Evolutionary conservation across 2,797 vertebrate species (phyloP).

Genomic region (Semotilus atromaculatus): DNA sequence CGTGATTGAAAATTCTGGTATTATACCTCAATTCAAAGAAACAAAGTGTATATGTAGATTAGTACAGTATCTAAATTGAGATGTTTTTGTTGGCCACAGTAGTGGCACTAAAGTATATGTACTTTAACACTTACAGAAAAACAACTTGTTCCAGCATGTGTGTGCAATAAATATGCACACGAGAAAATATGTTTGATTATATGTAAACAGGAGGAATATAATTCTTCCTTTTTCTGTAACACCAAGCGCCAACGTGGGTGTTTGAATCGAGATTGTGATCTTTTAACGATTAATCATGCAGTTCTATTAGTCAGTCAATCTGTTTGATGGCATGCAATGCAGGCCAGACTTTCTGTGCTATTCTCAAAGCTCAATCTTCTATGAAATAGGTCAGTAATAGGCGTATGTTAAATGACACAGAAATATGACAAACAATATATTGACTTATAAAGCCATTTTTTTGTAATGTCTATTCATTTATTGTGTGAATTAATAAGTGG

Average conservation of each 20-base stretch:
- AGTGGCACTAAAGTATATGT: too few species aligned
- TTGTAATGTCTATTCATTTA: neutral
- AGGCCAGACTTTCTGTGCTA: neutral
- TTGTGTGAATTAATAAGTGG: neutral
- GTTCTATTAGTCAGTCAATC: neutral
- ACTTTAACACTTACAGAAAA: too few species aligned
- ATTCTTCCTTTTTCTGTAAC: too few species aligned
- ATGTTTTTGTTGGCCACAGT: too few species aligned
- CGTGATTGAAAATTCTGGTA: too few species aligned
- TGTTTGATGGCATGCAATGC: neutral
- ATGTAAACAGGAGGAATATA: too few species aligned
- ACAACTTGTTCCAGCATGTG: too few species aligned
- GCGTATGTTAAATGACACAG: neutral
- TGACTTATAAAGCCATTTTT: neutral
- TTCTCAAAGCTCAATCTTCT: neutral
- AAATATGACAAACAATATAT: neutral
- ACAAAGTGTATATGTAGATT: too few species aligned
- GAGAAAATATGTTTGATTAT: too few species aligned
- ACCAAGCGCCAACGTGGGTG: neutral
- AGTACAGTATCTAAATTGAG: too few species aligned
- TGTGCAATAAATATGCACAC: too few species aligned
- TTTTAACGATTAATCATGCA: neutral
- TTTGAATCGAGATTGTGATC: neutral
- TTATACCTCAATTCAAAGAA: too few species aligned
- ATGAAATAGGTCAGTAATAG: neutral